Base-by-base conservation (phyloP, 2,113 vertebrate genomes). In the Himantopus leucocephalus region DNA sequence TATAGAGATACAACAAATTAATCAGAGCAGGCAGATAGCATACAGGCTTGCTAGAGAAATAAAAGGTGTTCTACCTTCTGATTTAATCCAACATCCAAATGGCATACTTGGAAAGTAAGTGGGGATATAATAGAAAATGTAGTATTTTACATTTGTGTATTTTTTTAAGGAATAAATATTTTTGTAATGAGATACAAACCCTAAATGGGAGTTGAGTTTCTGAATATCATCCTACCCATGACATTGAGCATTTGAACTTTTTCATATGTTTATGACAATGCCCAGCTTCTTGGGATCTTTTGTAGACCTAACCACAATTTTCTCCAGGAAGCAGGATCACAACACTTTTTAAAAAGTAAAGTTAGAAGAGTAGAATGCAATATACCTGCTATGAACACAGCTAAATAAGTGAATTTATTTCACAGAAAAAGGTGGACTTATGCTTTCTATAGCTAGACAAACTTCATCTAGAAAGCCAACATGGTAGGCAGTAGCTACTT, bases 141-240 rank as follows among this genome's bases (percentile, higher is more conserved):
- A 95, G 63, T 98, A 96, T 94, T 98, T 97, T 96, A 97, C 97
- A 96, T 96, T 97, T 97, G 72, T 93, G 95, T 98, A 98, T 97
- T 98, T 98, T 98, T 98, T 98, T 98, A 98, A 97, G 91, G 93
- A 97, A 95, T 96, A 94, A 91, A 90, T 98, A 98, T 98, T 98
- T 98, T 98, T 98, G 85, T 98, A 98, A 96, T 80, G 85, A 97
- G 92, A 97, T 94, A 84, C 72, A 86, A 95, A 79, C 90, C 72
- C 56, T 73, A 95, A 93, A 55, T 75, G 62, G 89, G 90, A 63
- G 60, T 90, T 97, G 85, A 97, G 96, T 98, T 98, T 97, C 94
- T 92, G 92, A 96, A 91, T 87, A 92, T 82, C 78, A 97, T 89
- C 50, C 19, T 89, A 74, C 53, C 56, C 90, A 87, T 77, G 30